A percentile compares a stretch with the other conserved stretches of the same genome.
Conservation (phyloP, 2,113 vertebrate species). For the Hassar affinis region DNA sequence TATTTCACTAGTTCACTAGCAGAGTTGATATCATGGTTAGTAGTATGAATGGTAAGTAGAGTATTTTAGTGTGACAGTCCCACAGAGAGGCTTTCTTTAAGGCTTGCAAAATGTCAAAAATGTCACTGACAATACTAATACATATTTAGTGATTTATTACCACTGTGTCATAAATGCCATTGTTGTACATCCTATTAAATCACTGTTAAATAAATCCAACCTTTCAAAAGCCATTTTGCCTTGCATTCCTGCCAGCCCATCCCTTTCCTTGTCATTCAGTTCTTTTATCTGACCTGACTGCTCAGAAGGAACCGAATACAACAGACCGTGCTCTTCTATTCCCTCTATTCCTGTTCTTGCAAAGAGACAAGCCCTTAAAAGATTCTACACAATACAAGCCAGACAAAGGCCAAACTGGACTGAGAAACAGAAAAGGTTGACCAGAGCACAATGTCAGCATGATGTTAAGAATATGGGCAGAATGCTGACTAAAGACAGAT, state of each 20-base stretch:
- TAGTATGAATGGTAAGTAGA: not conserved
- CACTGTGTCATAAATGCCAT: not conserved
- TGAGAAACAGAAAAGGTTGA: not conserved
- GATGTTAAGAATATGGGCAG: not conserved
- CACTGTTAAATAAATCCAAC: not conserved
- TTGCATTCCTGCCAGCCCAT: slow-evolving; percentile 17
- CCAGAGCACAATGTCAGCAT: not conserved
- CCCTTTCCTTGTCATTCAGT: slow-evolving; percentile 4
- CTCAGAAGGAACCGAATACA: slow-evolving; percentile 43
- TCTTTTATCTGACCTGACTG: slow-evolving; percentile 22
- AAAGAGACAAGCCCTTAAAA: not conserved
- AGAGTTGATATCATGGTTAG: not conserved
- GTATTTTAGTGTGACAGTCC: not conserved
- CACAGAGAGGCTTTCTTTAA: not conserved
- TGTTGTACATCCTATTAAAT: not conserved
- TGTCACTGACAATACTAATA: not conserved
- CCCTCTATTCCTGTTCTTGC: slow-evolving; percentile 13
- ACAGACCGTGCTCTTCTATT: slow-evolving; percentile 11
- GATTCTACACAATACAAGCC: not conserved
- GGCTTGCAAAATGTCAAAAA: not conserved
- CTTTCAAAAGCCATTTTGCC: slow-evolving; percentile 16
- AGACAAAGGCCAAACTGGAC: not conserved
- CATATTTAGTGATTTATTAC: not conserved
- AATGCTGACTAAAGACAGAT: not conserved
- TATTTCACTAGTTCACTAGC: no score